Base-by-base conservation (phyloP, 2,797 vertebrate genomes). In the Pseudomugil tenellus region DNA sequence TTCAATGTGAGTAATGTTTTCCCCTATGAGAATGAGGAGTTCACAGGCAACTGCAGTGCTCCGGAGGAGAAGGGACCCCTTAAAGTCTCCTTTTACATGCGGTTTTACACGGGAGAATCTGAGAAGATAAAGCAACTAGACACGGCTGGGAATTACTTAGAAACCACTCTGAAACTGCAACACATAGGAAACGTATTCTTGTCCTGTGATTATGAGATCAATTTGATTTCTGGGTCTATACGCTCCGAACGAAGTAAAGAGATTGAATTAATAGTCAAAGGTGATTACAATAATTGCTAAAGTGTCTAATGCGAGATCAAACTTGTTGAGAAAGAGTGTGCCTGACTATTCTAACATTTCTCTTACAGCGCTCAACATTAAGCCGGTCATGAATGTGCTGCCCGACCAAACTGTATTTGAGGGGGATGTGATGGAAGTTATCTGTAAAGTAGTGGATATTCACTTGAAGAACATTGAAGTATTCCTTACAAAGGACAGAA, bases 31-130 rank as follows among this genome's bases (percentile, higher is more conserved):
- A 76, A 56, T 1, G 90, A 92, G 41, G 71, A 90, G 58, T 75
- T 94, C 53, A 39, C 0, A 0, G 88, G 84, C 59, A 77, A 68
- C 43, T 94, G 93, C 81, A 90, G 84, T 0, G 93, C 92, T 57
- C 76, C 86, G 0, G 72, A 85, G 21, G 93, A 94, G 70, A 92
- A 67, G 25, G 92, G 92, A 35, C 8, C 34, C 9, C 67, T 94
- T 16, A 4, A 25, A 17, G 90, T 93, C 76, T 19, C 10, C 16
- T 92, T 92, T 79, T 87, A 86, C 54, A 72, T 77, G 58, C 75
- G 25, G 61, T 66, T 69, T 12, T 13, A 26, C 10, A 39, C 0
- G 0, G 75, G 83, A n/a, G 59, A 53, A 0, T 1, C 68, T n/a
- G 0, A 28, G 29, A 46, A 2, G 17, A 54, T 90, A 29, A 87